phyloP scores from a whole-genome alignment of 2,797 vertebrate species.

The Phrynocephalus forsythii region DNA sequence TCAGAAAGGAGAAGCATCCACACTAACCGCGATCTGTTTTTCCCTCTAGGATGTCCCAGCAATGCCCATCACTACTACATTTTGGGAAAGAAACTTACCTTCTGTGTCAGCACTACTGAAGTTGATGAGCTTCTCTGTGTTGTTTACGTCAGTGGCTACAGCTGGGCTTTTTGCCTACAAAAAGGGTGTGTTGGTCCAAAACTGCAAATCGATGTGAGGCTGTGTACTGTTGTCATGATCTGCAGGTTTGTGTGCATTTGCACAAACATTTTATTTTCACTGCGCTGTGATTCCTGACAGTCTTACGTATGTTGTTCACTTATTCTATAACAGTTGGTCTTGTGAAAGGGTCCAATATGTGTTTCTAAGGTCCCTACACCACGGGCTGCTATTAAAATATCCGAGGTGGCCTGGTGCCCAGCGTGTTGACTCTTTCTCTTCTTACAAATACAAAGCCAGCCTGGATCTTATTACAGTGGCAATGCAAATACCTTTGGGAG shows the following conservation, averaged over 20 bases:
- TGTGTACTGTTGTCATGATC: slow-evolving; percentile 26
- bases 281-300: background rate
- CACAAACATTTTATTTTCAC: background rate
- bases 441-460: background rate
- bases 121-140: slow-evolving; percentile 83
- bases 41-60: slow-evolving; percentile 87
- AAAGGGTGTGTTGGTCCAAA: slow-evolving; percentile 81
- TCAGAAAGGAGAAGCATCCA: background rate
- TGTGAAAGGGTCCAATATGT: background rate
- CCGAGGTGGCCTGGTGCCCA: background rate
- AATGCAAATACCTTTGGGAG: background rate
- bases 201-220: slow-evolving; percentile 61
- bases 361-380: background rate
- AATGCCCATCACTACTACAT: slow-evolving; percentile 84
- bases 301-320: slow-evolving; percentile 2
- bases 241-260: slow-evolving; percentile 31
- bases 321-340: background rate
- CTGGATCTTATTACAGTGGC: background rate
- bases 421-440: background rate
- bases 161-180: slow-evolving; percentile 84
- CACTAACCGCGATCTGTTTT: slow-evolving; percentile 58
- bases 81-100: slow-evolving; percentile 93
- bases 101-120: slow-evolving; percentile 89
- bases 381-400: background rate
- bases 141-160: slow-evolving; percentile 79